Conservation (phyloP, 1,140 invertebrate genomes). For the Proales similis region DNA sequence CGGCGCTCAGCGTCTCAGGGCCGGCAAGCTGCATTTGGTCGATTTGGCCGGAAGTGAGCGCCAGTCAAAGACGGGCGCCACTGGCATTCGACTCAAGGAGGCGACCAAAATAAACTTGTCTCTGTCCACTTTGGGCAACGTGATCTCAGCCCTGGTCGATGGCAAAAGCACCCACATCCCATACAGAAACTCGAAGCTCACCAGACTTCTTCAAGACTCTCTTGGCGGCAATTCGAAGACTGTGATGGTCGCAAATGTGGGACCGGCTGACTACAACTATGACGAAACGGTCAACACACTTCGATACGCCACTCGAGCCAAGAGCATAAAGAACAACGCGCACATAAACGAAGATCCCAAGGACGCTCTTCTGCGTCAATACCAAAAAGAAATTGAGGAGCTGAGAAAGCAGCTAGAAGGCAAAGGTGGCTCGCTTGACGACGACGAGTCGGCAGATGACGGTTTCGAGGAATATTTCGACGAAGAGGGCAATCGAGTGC, state of each 20-base stretch:
- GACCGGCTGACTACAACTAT: slow-evolving; percentile 54
- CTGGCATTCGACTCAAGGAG: slow-evolving; percentile 78
- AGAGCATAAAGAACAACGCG: slow-evolving; percentile 92
- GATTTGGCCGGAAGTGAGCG: slow-evolving; percentile 81
- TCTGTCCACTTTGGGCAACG: slow-evolving; percentile 83
- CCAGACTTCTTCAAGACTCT: slow-evolving; percentile 48
- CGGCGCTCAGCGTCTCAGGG: slow-evolving; percentile 57
- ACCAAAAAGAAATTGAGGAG: slow-evolving; percentile 52
- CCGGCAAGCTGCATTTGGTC: slow-evolving; percentile 77
- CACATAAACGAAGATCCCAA: slow-evolving; percentile 91
- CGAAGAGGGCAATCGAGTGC: slow-evolving; percentile 44
- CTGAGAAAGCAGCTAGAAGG: slow-evolving; percentile 49
- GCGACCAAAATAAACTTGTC: slow-evolving; percentile 91
- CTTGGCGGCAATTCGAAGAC: slow-evolving; percentile 55
- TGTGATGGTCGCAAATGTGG: slow-evolving; percentile 52
- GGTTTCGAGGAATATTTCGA: slow-evolving; percentile 34
- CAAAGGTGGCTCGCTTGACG: slow-evolving; percentile 25
- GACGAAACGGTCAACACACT: slow-evolving; percentile 53
- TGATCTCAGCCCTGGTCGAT: slow-evolving; percentile 79
- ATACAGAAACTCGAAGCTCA: slow-evolving; percentile 53
- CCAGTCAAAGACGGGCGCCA: slow-evolving; percentile 62
- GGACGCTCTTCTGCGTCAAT: slow-evolving; percentile 58
- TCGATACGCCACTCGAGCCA: slow-evolving; percentile 86
- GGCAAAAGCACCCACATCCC: slow-evolving; percentile 44
- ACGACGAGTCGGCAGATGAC: slow-evolving; percentile 1